A percentile compares a stretch with the other conserved stretches of the same genome.
Conservation (phyloP, 2,888 invertebrate species). For the Eupithecia pulchellata region DNA sequence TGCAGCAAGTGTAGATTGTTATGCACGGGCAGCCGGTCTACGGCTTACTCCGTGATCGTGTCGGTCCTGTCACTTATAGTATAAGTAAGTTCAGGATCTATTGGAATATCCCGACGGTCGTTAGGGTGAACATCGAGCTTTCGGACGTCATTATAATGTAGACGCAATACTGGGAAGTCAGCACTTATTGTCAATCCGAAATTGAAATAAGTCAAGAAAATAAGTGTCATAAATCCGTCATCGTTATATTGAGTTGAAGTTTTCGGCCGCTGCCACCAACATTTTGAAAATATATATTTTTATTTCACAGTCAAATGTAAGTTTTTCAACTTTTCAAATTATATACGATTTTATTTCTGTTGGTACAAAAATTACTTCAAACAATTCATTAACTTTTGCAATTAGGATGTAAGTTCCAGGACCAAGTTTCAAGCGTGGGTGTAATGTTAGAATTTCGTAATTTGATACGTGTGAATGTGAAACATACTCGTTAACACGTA, state of each 20-base stretch:
- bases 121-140: constrained; percentile 52
- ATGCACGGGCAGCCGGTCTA: too few species aligned
- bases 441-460: constrained; percentile 16
- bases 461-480: constrained; percentile 20
- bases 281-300: not conserved
- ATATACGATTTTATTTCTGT: too few species aligned
- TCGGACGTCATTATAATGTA: constrained; percentile 50
- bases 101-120: constrained; percentile 67
- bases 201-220: not conserved
- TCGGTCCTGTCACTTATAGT: constrained; percentile 18
- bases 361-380: not conserved
- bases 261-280: not conserved
- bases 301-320: not conserved
- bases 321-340: too few species aligned
- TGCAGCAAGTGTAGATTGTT: too few species aligned
- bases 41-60: not conserved
- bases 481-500: constrained; percentile 9
- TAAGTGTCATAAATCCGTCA: not conserved
- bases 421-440: constrained; percentile 31
- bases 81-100: constrained; percentile 45
- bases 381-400: not conserved
- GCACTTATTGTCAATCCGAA: constrained; percentile 6
- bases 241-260: too few species aligned
- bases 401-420: not conserved
- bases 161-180: constrained; percentile 40